Base-by-base conservation (phyloP, 2,797 vertebrate species). In the Bucorvus abyssinicus region DNA sequence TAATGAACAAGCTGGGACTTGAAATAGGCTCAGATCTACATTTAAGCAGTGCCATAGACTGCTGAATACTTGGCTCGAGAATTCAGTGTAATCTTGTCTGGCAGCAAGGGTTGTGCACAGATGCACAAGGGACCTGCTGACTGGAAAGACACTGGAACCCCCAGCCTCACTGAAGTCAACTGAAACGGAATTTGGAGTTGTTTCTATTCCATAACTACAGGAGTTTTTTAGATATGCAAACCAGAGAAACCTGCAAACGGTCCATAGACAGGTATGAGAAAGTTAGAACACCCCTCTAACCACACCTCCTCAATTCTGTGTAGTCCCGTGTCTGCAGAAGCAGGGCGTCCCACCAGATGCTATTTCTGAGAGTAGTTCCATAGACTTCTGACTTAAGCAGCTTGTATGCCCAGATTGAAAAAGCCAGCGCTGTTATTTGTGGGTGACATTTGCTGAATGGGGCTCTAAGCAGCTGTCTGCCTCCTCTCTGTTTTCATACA, bases 1-100 rank as follows among this genome's bases (percentile, higher is more conserved):
- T 20, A 61, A 64, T 42, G 84, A 74, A 90, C 95, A 95, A 94
- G 96, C 47, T 69, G 47, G 55, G 73, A 71, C 95, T 75, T 55
- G 96, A 89, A 75, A 87, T n/a, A 52, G 82, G 69, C 85, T 84
- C 69, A 53, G 73, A 88, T 71, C 53, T 84, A 45, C 53, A 4
- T 57, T 64, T 87, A 44, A 85, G 67, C 42, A 74, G 68, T 13
- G 30, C 68, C 44, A 45, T 15, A 77, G 67, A 56, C 50, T 86
- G 65, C 45, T n/a, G 87, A 90, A 64, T 22, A 14, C 57, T 90
- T 34, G 36, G 34, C 23, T 7, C 0, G 4, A 73, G 42, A 81
- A 86, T 61, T 81, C 57, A 14, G 1, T 76, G 74, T 50, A 56
- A 21, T 68, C 83, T 65, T 21, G 40, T 61, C 45, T 92, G 89